Evolutionary conservation across 2,113 vertebrate genomes (phyloP).

Genomic region (Calonectris borealis): DNA sequence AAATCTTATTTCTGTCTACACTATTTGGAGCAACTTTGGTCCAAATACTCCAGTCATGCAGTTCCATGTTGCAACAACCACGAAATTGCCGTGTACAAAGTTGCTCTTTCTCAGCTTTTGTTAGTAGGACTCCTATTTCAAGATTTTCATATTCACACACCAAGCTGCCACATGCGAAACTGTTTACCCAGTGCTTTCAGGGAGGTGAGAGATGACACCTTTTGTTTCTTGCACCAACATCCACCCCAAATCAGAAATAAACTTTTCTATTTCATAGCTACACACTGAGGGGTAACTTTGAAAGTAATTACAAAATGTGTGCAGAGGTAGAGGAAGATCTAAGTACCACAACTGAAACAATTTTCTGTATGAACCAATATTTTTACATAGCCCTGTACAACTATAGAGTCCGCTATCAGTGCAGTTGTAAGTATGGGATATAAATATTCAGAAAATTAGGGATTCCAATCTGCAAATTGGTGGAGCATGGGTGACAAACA

Average conservation of each 20-base stretch:
- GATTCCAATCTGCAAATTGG: background rate
- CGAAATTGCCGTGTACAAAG: background rate
- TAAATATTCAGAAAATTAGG: background rate
- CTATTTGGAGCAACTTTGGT: background rate
- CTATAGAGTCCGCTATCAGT: background rate
- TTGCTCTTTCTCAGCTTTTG: background rate
- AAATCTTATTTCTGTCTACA: background rate
- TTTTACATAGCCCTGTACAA: background rate
- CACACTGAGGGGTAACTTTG: background rate
- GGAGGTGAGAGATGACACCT: background rate
- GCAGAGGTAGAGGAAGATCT: background rate
- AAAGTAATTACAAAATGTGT: background rate
- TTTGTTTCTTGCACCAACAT: background rate
- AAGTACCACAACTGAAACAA: background rate
- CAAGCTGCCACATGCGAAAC: background rate
- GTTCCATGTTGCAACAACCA: background rate
- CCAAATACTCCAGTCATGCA: background rate
- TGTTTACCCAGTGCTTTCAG: background rate
- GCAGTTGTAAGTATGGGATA: background rate
- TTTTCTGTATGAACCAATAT: background rate
- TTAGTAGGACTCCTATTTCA: background rate
- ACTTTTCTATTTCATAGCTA: background rate
- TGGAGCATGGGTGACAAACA: background rate
- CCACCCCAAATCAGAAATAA: background rate
- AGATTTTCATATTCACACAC: background rate